Base-by-base conservation (phyloP, 1,140 invertebrate species). In the Ooceraea biroi region DNA sequence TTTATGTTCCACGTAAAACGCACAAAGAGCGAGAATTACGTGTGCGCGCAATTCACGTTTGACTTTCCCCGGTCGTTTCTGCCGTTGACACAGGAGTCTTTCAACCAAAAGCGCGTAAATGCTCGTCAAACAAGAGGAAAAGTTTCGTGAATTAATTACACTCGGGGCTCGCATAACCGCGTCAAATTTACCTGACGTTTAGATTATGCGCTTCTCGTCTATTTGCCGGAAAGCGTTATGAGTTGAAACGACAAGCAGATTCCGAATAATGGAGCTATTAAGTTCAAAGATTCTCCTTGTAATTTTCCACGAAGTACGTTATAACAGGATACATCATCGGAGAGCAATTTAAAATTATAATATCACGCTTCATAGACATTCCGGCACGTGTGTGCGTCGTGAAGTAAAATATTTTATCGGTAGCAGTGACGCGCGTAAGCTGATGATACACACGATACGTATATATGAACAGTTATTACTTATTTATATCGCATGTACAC, bases 121-220 rank as follows among this genome's bases (percentile, higher is more conserved):
- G 48, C 65, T 68, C 25, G 76, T 71, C 65, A 71, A 80, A 80
- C 50, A 71, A 80, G 36, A 36, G 50, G 65, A 80, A 57, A 80
- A 71, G 76, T 71, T 80, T 80, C 50, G 22, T 69, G 63, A 69
- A 80, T 80, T 80, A 80, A 80, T 80, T 80, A 71, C 36, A 71
- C 76, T 71, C 44, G 44, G 52, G 7, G 36, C 52, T 55, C 76
- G 50, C 65, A 44, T 80, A 80, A 80, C 65, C 65, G 65, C 76
- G 50, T 57, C 76, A 71, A 80, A 65, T 71, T 57, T 58, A 36
- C 55, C 76, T 71, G 76, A 69, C 65, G 41, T 27, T 80, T 71
- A 71, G 48, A 80, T 80, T 71, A 80, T 80, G 22, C 63, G 46
- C 69, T 78, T 44, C 76, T 44, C 50, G 44, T n/a, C n/a, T 78